Conservation (phyloP, 2,888 invertebrate species). For the Sycophila texana region DNA sequence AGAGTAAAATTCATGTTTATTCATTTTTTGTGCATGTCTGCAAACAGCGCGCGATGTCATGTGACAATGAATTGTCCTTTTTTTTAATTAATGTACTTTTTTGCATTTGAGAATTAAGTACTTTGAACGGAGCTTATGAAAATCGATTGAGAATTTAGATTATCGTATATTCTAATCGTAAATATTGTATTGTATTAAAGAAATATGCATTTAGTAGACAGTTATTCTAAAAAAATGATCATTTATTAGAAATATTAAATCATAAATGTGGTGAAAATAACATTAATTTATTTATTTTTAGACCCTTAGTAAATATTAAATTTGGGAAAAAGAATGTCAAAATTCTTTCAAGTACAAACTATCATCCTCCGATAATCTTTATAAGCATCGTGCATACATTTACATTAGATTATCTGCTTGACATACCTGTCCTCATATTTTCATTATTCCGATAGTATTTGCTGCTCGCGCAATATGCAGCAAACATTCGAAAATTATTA, state of each 20-base stretch:
- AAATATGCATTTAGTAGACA: conserved; percentile 24
- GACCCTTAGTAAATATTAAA: conserved; percentile 40
- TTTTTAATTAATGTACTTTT: no score
- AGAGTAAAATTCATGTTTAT: no score
- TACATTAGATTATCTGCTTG: conserved; percentile 46
- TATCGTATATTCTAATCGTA: no score
- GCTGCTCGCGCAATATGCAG: conserved; percentile 32
- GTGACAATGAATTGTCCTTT: no score
- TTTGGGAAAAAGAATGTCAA: conserved; percentile 54
- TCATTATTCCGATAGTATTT: conserved; percentile 26
- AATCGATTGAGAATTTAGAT: no score
- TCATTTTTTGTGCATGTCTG: no score
- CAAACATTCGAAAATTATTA: conserved; percentile 39
- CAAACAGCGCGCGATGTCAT: no score
- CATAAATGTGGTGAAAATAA: conserved; percentile 48
- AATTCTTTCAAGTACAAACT: conserved; percentile 58
- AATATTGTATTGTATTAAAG: conserved; percentile 6
- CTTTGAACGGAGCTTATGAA: no score
- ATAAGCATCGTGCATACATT: conserved; percentile 49
- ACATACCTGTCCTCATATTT: conserved; percentile 23
- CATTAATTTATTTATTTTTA: conserved; percentile 26
- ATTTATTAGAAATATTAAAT: conserved; percentile 50
- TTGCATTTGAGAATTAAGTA: no score
- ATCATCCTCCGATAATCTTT: conserved; percentile 46
- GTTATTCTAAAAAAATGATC: conserved; percentile 49